Percentiles rank a stretch among this genome's conserved stretches.
Evolutionary conservation across 2,113 vertebrate genomes (phyloP).

Genomic region (Cebus imitator): DNA sequence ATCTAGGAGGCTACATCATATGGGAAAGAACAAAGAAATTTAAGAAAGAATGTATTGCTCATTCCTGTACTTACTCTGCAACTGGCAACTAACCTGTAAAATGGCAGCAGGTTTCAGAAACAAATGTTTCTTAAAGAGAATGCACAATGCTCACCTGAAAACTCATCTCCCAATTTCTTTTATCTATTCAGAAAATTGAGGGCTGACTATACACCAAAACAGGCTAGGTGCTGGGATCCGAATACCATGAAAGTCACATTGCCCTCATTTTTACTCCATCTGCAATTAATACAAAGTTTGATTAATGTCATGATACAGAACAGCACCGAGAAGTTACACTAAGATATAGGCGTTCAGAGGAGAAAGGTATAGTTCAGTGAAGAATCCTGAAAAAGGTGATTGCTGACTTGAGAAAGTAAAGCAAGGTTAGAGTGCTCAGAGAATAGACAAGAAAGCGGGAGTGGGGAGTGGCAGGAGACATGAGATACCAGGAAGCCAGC

Average conservation of each 20-base stretch:
- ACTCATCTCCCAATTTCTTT: slow-evolving; percentile 32
- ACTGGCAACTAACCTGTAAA: not conserved
- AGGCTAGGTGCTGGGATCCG: not conserved
- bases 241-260: not conserved
- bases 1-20: slow-evolving; percentile 70
- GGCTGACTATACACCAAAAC: not conserved
- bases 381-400: not conserved
- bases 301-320: not conserved
- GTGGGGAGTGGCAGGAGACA: accelerated
- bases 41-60: slow-evolving; percentile 51
- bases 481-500: not conserved
- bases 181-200: slow-evolving; percentile 4
- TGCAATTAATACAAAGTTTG: not conserved
- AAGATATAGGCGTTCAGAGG: not conserved
- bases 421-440: not conserved
- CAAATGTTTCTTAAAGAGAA: slow-evolving; percentile 32
- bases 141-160: not conserved
- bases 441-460: not conserved
- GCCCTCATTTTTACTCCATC: not conserved
- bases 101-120: not conserved
- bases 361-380: not conserved
- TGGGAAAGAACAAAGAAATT: slow-evolving; percentile 77
- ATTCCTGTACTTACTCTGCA: not conserved
- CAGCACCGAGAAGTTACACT: not conserved
- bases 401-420: not conserved